These are phyloP conservation scores for Larimichthys polyactis DNA, from an alignment of 2,113 vertebrate genomes.

Conservation along the genomic window DNA sequence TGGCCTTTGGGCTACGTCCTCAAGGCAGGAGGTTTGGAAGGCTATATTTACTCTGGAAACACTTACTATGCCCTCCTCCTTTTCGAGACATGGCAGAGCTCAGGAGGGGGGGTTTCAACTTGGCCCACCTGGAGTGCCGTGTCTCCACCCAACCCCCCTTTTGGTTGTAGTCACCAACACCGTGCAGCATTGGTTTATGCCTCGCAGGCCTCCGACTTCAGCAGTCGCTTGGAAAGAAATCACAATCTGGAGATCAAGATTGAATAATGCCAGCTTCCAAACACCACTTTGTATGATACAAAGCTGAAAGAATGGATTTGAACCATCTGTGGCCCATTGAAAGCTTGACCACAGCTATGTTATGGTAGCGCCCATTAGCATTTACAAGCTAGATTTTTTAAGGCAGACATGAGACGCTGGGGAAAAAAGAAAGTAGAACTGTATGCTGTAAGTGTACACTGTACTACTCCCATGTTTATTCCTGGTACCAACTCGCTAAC, in stretches of 20 bases:
- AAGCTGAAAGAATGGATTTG: conserved; percentile 21
- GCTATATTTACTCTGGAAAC: conserved; percentile 79
- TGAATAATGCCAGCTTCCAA: conserved; percentile 33
- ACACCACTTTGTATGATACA: not conserved
- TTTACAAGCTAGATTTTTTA: conserved; percentile 26
- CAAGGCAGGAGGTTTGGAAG: conserved; percentile 72
- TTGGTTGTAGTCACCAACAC: conserved; percentile 57
- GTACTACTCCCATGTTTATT: conserved; percentile 53
- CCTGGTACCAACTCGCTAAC: conserved; percentile 53
- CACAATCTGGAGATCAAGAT: conserved; percentile 49
- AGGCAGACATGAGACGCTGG: conserved; percentile 9
- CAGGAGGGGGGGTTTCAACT: conserved; percentile 55
- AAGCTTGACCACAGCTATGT: conserved; percentile 41
- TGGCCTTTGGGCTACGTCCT: conserved; percentile 64
- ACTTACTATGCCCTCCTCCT: conserved; percentile 68
- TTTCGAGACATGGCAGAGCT: conserved; percentile 72
- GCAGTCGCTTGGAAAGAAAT: conserved; percentile 53
- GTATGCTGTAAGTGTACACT: conserved; percentile 26
- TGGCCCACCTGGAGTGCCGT: conserved; percentile 73
- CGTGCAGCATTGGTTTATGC: conserved; percentile 43
- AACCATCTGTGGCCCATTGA: conserved; percentile 32
- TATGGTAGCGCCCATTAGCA: not conserved
- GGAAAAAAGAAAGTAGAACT: conserved; percentile 22
- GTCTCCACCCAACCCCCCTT: conserved; percentile 69
- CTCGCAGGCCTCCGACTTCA: conserved; percentile 44